Percentiles rank a stretch among this genome's conserved stretches.
Evolutionary conservation across 2,888 invertebrate species (phyloP).

Genomic region (Eupithecia subumbrata): DNA sequence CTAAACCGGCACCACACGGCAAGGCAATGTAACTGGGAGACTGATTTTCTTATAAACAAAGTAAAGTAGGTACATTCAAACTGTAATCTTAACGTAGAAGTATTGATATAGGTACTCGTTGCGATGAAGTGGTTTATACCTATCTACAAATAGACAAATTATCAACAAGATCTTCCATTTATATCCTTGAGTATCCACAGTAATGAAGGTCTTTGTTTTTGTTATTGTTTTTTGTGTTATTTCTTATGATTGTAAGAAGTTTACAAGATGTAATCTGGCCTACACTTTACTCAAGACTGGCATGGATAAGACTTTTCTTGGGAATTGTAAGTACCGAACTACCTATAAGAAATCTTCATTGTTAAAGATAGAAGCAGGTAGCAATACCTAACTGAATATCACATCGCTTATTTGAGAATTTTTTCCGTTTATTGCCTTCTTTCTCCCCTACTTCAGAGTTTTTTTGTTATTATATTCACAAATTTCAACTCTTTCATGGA

Average conservation of each 20-base stretch:
- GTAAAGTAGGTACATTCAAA: background rate
- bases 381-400: too few species aligned
- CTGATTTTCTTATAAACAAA: background rate
- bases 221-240: slow-evolving; percentile 17
- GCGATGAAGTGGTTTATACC: background rate
- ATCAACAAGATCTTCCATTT: slow-evolving; percentile 8
- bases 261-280: slow-evolving; percentile 62
- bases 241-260: slow-evolving; percentile 50
- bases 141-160: background rate
- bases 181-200: background rate
- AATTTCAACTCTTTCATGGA: too few species aligned
- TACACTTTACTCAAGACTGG: slow-evolving; percentile 50
- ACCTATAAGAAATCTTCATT: background rate
- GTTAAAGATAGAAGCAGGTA: too few species aligned
- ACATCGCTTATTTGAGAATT: too few species aligned
- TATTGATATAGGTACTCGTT: background rate
- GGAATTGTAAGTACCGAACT: slow-evolving; percentile 63
- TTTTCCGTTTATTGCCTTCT: too few species aligned
- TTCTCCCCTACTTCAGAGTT: background rate
- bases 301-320: slow-evolving; percentile 61
- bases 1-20: too few species aligned
- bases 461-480: background rate
- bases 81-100: background rate
- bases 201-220: slow-evolving; percentile 24
- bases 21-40: background rate